phyloP scores from a whole-genome alignment of 2,797 vertebrate species.

The Gallinago nigripennis region DNA sequence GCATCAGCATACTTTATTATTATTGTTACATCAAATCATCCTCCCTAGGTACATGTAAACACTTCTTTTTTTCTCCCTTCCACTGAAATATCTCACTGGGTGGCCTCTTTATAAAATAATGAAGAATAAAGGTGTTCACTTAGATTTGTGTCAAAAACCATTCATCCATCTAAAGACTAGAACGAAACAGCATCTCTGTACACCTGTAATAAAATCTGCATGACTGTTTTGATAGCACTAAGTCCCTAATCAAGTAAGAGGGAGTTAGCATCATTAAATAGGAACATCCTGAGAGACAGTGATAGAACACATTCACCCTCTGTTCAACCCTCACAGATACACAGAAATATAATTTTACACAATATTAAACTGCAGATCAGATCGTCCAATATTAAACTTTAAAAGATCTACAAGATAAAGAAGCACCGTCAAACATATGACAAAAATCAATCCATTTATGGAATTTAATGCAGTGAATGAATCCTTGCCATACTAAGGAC shows the following conservation, averaged over 20 bases:
- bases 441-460: neutral
- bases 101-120: constrained; percentile 4
- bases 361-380: neutral
- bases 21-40: constrained; percentile 19
- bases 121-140: neutral
- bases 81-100: neutral
- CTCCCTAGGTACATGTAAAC: constrained; percentile 10
- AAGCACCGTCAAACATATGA: neutral
- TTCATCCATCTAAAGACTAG: neutral
- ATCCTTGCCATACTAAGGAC: neutral
- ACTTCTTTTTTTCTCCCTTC: neutral
- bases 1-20: constrained; percentile 26
- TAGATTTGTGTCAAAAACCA: neutral
- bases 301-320: neutral
- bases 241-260: constrained; percentile 36
- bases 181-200: neutral
- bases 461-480: neutral
- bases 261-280: constrained; percentile 4
- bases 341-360: neutral
- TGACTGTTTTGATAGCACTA: neutral
- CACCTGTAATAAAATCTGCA: constrained; percentile 38
- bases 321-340: neutral
- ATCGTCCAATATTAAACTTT: neutral
- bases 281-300: neutral
- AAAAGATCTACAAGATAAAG: neutral